Conservation (phyloP, 1,140 invertebrate species). For the Dendroctonus ponderosae region DNA sequence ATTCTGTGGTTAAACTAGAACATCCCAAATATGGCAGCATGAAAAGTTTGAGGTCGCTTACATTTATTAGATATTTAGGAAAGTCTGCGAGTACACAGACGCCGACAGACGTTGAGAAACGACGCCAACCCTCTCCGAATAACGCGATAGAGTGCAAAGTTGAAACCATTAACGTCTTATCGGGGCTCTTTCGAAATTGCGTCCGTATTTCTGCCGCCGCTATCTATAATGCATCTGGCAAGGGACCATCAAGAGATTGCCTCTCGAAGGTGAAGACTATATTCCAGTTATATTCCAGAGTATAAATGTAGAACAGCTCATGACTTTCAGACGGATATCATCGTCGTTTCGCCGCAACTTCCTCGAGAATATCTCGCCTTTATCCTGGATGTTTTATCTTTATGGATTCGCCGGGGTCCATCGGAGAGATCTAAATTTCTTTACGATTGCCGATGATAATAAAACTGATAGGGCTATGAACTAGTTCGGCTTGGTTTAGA, state of each 20-base stretch:
- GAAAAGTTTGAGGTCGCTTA: no score
- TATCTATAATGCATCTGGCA: conserved; percentile 51
- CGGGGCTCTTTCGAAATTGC: conserved; percentile 45
- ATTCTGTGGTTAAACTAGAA: no score
- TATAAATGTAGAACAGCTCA: conserved; percentile 37
- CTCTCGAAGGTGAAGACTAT: conserved; percentile 43
- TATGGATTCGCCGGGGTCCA: conserved; percentile 15
- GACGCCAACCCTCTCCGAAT: conserved; percentile 34
- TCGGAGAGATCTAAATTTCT: not conserved
- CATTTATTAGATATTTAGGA: conserved; percentile 20
- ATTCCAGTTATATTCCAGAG: conserved; percentile 27
- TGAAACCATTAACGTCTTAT: conserved; percentile 53
- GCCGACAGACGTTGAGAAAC: conserved; percentile 35
- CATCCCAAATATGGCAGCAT: no score
- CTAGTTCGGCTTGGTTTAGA: no score
- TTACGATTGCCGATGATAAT: conserved; percentile 4
- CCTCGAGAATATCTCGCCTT: conserved; percentile 32
- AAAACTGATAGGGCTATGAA: not conserved
- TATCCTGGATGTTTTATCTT: conserved; percentile 37
- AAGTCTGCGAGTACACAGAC: conserved; percentile 18
- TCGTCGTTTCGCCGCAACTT: conserved; percentile 35
- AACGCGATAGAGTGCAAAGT: conserved; percentile 50
- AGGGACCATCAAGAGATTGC: conserved; percentile 45
- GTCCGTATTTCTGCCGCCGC: conserved; percentile 45
- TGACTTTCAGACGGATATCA: conserved; percentile 40